Percentiles rank a stretch among this genome's conserved stretches.
These are phyloP conservation scores for Cotesia chilonis DNA, from an alignment of 1,140 invertebrate species.

Conservation along the genomic window DNA sequence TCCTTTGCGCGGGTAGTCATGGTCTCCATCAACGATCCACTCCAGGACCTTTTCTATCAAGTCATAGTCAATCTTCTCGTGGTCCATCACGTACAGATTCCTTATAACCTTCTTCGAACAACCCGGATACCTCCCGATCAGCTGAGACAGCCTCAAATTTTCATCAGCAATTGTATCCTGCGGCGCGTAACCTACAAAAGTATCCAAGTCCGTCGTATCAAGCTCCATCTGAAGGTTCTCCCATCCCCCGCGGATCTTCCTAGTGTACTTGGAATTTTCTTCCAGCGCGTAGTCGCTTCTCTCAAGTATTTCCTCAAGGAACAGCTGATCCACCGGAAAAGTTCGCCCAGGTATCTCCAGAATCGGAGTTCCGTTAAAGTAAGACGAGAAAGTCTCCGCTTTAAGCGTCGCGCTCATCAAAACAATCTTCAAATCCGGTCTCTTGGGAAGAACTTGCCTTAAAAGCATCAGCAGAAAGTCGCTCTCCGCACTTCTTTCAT, in stretches of 20 bases:
- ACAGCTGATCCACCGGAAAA: conserved; percentile 82
- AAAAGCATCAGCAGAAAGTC: conserved; percentile 85
- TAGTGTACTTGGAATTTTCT: conserved; percentile 74
- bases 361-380: conserved; percentile 77
- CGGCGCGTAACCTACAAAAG: conserved; percentile 61
- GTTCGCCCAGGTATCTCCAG: conserved; percentile 81
- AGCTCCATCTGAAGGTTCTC: conserved; percentile 68
- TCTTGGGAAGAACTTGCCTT: conserved; percentile 74
- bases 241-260: conserved; percentile 70
- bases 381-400: conserved; percentile 79
- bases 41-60: conserved; percentile 76
- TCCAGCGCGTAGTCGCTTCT: conserved; percentile 75
- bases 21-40: conserved; percentile 72
- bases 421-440: conserved; percentile 81
- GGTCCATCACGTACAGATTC: conserved; percentile 81
- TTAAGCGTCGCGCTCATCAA: conserved; percentile 90
- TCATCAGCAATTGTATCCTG: conserved; percentile 74
- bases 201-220: conserved; percentile 70
- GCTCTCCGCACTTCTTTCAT: conserved; percentile 88
- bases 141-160: conserved; percentile 72
- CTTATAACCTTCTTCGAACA: conserved; percentile 75
- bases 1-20: conserved; percentile 76
- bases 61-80: conserved; percentile 81
- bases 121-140: conserved; percentile 68
- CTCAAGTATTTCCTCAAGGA: conserved; percentile 81